These are phyloP conservation scores for Lacerta viridis DNA, from an alignment of 2,797 vertebrate species.

Conservation along the genomic window DNA sequence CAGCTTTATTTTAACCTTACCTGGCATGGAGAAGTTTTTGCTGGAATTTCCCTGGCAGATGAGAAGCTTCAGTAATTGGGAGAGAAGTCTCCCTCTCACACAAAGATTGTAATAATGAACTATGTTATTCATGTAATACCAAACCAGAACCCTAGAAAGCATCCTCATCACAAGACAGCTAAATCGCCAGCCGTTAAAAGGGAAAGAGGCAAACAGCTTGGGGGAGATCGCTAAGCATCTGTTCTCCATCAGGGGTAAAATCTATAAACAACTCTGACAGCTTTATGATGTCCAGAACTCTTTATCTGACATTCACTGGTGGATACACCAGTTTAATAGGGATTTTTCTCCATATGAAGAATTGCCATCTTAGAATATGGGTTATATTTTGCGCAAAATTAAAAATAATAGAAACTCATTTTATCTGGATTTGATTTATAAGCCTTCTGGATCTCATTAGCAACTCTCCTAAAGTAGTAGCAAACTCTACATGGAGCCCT, in stretches of 20 bases:
- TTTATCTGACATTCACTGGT: conserved; percentile 14
- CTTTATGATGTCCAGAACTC: conserved; percentile 21
- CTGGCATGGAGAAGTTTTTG: not conserved
- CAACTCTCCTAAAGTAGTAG: not conserved
- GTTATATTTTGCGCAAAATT: not conserved
- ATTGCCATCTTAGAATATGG: not conserved
- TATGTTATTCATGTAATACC: not conserved
- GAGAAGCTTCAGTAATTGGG: not conserved
- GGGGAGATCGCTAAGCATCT: not conserved
- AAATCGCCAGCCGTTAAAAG: not conserved
- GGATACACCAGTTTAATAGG: not conserved
- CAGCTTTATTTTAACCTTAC: not conserved
- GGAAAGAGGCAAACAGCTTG: not conserved
- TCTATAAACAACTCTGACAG: conserved; percentile 27
- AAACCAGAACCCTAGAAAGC: not conserved
- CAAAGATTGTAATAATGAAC: not conserved
- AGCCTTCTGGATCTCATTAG: not conserved
- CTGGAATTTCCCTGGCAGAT: not conserved
- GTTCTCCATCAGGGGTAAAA: conserved; percentile 17
- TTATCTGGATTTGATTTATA: not conserved
- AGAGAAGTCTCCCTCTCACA: not conserved
- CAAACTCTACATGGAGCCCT: not conserved
- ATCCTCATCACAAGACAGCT: not conserved
- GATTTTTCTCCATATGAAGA: conserved; percentile 7
- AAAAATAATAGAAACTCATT: not conserved